A percentile compares a stretch with the other conserved stretches of the same genome.
These are phyloP conservation scores for Pachypeltis micranthus DNA, from an alignment of 1,140 invertebrate genomes.

Conservation along the genomic window DNA sequence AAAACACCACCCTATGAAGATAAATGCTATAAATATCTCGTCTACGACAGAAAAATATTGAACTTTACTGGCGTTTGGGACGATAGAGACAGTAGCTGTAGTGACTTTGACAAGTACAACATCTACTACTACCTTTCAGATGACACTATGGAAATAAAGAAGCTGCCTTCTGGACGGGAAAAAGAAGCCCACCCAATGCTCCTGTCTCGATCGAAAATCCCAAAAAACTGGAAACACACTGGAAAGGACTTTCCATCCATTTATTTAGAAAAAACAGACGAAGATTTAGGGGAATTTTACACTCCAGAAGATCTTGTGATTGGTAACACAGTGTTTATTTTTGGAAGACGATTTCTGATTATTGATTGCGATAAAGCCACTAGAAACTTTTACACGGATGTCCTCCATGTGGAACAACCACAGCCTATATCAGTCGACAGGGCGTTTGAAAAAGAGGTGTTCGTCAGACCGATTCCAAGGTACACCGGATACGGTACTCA, in stretches of 20 bases:
- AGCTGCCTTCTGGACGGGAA: constrained; percentile 15
- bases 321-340: constrained; percentile 5
- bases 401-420: constrained; percentile 4
- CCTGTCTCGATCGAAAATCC: constrained; percentile 41
- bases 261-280: constrained; percentile 13
- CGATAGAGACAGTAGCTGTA: constrained; percentile 49
- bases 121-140: constrained; percentile 67
- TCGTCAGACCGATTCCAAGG: background rate
- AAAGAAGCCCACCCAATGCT: background rate
- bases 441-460: background rate
- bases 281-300: constrained; percentile 20
- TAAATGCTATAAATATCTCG: constrained; percentile 47
- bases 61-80: constrained; percentile 71
- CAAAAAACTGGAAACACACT: constrained; percentile 54
- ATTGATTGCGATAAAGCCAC: constrained; percentile 6
- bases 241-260: constrained; percentile 10
- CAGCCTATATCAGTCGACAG: background rate
- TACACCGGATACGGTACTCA: constrained; percentile 1
- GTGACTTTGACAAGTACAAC: constrained; percentile 46
- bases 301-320: constrained; percentile 4
- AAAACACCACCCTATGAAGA: constrained; percentile 38
- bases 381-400: background rate
- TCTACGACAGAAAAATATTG: constrained; percentile 59
- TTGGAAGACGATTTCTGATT: constrained; percentile 12
- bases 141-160: constrained; percentile 62